A percentile compares a stretch with the other conserved stretches of the same genome.
phyloP scores from a whole-genome alignment of 2,888 invertebrate genomes.

The Clistopyga incitator region DNA sequence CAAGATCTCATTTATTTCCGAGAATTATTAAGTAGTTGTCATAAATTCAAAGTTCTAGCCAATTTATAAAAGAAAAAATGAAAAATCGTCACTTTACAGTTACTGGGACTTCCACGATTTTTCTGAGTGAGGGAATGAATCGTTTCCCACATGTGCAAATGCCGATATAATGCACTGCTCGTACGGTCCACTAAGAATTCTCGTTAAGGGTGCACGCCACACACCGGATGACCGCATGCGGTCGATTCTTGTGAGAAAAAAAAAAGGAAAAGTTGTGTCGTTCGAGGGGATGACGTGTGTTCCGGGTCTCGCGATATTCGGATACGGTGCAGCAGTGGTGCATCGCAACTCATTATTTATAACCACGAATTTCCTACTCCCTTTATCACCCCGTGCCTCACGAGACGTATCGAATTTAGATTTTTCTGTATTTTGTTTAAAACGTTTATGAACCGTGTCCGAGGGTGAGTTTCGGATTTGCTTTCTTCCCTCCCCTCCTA shows the following conservation, averaged over 20 bases:
- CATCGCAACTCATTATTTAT: constrained; percentile 63
- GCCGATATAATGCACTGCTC: constrained; percentile 72
- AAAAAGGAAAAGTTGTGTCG: constrained; percentile 58
- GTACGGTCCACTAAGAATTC: constrained; percentile 72
- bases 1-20: no score
- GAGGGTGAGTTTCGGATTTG: constrained; percentile 73
- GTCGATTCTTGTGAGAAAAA: constrained; percentile 73
- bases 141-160: constrained; percentile 78
- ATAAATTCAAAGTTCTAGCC: no score
- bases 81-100: no score
- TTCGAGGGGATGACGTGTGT: constrained; percentile 58
- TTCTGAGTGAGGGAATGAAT: constrained; percentile 61
- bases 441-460: constrained; percentile 83
- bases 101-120: no score
- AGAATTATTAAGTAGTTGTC: no score
- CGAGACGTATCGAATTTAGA: constrained; percentile 75
- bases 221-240: constrained; percentile 74
- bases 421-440: constrained; percentile 82
- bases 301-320: constrained; percentile 31
- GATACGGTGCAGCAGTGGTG: constrained; percentile 6
- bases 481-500: constrained; percentile 49
- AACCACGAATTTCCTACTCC: constrained; percentile 47
- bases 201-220: constrained; percentile 65
- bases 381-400: constrained; percentile 55
- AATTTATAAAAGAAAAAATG: no score